Base-by-base conservation (phyloP, 1,140 invertebrate genomes). In the Dreissena polymorpha region DNA sequence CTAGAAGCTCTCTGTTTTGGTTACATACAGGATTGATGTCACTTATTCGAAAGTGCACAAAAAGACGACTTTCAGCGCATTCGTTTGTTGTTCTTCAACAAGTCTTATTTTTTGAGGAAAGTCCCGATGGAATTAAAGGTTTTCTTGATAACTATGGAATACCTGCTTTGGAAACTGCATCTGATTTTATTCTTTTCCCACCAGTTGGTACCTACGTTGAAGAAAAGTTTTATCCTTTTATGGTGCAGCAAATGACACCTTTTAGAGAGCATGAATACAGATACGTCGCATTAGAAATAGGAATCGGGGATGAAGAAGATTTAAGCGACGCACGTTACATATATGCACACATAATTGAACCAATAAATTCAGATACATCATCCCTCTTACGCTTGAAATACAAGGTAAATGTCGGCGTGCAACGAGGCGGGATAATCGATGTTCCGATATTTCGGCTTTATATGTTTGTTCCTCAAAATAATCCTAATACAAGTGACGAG, bases 211-310 rank as follows among this genome's bases (percentile, higher is more conserved):
- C 79, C 21, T 70, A 70, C 18, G 79, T 82, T 65, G 70, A 73
- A 49, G 16, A 18, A 23, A 25, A 39, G 16, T 73, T 82, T 27
- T 51, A 65, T 14, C 63, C 70, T 51, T 82, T 82, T 57, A 25
- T 82, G 13, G 79, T 72, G 21, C 70, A 74, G 67, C 50, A 60
- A 27, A 73, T 82, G 23, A 18, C 12, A 14, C 60, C 70, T 6
- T 82, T 82, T 89, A 49, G 29, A 39, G 50, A 82, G 27, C 60
- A 85, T 29, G 71, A 83, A 68, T 86, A 83, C 5, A 86, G 88
- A 29, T 87, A 87, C 79, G 87, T 89, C 10, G 90, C 86, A 6
- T 86, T 70, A 77, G 89, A 91, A 79, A 25, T 88, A 3, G 86
- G 86, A n/a, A 88, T 90, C 50, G 49, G 18, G 2, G 29, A 68